Percentiles rank a stretch among this genome's conserved stretches.
Evolutionary conservation across 2,113 vertebrate genomes (phyloP).

Genomic region (Pao palembangensis): DNA sequence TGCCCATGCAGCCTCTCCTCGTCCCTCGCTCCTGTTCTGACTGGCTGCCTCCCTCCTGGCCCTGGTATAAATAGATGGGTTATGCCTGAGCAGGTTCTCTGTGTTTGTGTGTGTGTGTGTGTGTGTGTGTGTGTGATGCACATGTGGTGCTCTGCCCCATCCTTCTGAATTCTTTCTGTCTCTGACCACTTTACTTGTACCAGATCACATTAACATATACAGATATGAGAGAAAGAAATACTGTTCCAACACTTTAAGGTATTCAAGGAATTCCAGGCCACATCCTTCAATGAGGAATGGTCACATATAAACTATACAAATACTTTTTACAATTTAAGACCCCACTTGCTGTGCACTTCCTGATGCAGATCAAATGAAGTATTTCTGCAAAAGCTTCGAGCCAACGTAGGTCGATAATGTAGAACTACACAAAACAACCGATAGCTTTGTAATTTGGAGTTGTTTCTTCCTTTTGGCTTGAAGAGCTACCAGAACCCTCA

Average conservation of each 20-base stretch:
- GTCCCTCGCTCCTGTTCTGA: slow-evolving; percentile 25
- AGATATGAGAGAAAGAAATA: slow-evolving; percentile 1
- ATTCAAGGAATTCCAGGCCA: no score
- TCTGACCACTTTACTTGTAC: slow-evolving; percentile 20
- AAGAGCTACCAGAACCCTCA: slow-evolving; percentile 36
- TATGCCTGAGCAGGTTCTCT: slow-evolving; percentile 43
- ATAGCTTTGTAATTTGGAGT: background rate
- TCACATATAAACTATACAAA: no score
- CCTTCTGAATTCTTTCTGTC: slow-evolving; percentile 60
- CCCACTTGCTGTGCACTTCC: no score
- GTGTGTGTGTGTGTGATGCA: slow-evolving; percentile 21
- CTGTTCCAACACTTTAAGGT: background rate
- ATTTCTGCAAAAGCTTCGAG: no score
- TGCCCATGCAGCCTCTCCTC: slow-evolving; percentile 49
- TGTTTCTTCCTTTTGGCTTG: background rate
- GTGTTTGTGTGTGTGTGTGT: background rate
- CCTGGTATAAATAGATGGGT: slow-evolving; percentile 74
- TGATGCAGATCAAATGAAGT: no score
- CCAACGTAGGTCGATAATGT: background rate
- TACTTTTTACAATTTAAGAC: no score
- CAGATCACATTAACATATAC: background rate
- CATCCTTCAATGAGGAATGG: no score
- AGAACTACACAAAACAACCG: background rate
- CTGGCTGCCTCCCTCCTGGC: slow-evolving; percentile 47
- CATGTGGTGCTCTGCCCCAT: slow-evolving; percentile 5